Evolutionary conservation across 2,888 invertebrate genomes (phyloP).

Genomic region (Drosophila ustulata): DNA sequence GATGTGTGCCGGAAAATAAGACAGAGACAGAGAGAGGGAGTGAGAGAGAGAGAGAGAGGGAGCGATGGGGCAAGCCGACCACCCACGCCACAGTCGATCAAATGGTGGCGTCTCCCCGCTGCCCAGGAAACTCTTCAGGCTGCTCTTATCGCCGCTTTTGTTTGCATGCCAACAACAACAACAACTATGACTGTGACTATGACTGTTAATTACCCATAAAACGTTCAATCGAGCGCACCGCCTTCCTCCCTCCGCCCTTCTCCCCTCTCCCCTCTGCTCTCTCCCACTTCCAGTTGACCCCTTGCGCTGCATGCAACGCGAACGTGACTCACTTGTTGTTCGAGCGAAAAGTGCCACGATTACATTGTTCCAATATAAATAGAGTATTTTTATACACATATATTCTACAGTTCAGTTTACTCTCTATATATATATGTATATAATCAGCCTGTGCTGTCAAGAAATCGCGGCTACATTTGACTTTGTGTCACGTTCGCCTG

Average conservation of each 20-base stretch:
- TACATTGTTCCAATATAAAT: conserved; percentile 19
- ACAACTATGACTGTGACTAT: conserved; percentile 24
- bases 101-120: conserved; percentile 7
- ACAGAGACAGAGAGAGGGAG: not conserved
- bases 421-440: conserved; percentile 9
- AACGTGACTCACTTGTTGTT: conserved; percentile 51
- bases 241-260: not conserved
- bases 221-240: conserved; percentile 56
- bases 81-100: conserved; percentile 36
- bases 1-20: conserved; percentile 33
- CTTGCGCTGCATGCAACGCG: conserved; percentile 6
- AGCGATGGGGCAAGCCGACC: conserved; percentile 21
- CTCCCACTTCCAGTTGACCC: not conserved
- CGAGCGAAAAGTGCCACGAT: conserved; percentile 23
- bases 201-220: conserved; percentile 54
- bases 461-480: conserved; percentile 28
- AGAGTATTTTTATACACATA: conserved; percentile 4
- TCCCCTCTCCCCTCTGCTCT: not conserved
- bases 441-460: not conserved
- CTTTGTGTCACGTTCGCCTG: conserved; percentile 51
- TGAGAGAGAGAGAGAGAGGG: not conserved
- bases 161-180: conserved; percentile 34
- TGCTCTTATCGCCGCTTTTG: conserved; percentile 37
- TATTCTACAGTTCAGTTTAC: not conserved
- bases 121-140: not conserved